These are phyloP conservation scores for Crypturellus undulatus DNA, from an alignment of 2,113 vertebrate genomes.

Conservation along the genomic window DNA sequence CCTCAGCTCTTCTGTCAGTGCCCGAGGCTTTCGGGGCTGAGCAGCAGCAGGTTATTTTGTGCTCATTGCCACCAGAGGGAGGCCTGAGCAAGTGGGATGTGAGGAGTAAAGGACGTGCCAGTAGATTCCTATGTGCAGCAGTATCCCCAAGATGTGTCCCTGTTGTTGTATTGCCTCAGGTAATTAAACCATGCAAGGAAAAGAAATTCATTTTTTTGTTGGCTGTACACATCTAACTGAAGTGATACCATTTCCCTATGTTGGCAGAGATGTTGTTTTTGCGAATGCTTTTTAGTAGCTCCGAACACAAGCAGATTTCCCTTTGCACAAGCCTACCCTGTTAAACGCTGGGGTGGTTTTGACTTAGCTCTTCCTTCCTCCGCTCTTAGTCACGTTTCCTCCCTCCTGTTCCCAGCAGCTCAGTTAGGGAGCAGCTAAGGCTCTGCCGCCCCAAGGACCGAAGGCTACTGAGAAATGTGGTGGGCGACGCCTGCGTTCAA, in stretches of 20 bases:
- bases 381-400: not conserved
- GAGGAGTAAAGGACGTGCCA: not conserved
- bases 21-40: not conserved
- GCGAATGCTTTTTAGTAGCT: not conserved
- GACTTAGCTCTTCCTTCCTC: not conserved
- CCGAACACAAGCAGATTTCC: not conserved
- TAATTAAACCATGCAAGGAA: not conserved
- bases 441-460: not conserved
- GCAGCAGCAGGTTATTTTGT: not conserved
- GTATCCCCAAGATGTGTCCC: not conserved
- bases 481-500: not conserved
- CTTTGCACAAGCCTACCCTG: not conserved
- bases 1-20: not conserved
- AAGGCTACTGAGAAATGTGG: no score
- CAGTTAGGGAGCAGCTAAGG: not conserved
- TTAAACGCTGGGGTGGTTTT: not conserved
- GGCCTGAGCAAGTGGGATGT: not conserved
- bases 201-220: not conserved
- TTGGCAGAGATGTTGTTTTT: not conserved
- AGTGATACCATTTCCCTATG: not conserved
- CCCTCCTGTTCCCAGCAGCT: not conserved
- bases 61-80: not conserved
- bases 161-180: not conserved
- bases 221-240: not conserved
- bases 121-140: not conserved